These are phyloP conservation scores for Brevimyrus niger DNA, from an alignment of 2,113 vertebrate species.

Conservation along the genomic window DNA sequence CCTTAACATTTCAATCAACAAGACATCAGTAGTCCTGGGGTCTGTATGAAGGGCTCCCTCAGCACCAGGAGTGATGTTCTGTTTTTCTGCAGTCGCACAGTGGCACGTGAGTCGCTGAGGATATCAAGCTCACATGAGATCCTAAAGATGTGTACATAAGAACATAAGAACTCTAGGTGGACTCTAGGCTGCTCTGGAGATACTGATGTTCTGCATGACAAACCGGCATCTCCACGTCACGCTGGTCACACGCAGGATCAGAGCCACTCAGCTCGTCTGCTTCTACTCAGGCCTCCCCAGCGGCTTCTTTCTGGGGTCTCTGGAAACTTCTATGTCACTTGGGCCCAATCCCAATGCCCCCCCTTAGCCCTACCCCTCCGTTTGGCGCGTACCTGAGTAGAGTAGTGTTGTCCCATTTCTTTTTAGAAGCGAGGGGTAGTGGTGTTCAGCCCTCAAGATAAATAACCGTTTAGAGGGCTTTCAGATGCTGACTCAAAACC, in stretches of 20 bases:
- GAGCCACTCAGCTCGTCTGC: neutral
- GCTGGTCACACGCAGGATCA: neutral
- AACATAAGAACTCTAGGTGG: no score
- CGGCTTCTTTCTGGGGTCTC: neutral
- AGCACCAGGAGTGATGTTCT: neutral
- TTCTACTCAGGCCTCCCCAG: neutral
- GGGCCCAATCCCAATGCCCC: no score
- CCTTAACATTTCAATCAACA: neutral
- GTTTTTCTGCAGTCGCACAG: neutral
- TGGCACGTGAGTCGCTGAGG: neutral
- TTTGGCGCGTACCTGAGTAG: no score
- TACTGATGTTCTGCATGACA: neutral
- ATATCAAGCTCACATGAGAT: neutral
- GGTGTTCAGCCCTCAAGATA: no score
- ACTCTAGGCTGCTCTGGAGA: neutral
- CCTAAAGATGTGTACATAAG: no score
- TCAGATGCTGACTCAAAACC: no score
- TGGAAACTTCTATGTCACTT: neutral
- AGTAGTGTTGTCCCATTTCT: no score
- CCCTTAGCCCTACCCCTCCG: no score
- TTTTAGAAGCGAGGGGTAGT: no score
- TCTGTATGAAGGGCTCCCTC: neutral
- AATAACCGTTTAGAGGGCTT: no score
- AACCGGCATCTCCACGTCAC: neutral
- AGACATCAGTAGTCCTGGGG: neutral